Conservation (phyloP, 2,888 invertebrate genomes). For the Trichopoda pennipes region DNA sequence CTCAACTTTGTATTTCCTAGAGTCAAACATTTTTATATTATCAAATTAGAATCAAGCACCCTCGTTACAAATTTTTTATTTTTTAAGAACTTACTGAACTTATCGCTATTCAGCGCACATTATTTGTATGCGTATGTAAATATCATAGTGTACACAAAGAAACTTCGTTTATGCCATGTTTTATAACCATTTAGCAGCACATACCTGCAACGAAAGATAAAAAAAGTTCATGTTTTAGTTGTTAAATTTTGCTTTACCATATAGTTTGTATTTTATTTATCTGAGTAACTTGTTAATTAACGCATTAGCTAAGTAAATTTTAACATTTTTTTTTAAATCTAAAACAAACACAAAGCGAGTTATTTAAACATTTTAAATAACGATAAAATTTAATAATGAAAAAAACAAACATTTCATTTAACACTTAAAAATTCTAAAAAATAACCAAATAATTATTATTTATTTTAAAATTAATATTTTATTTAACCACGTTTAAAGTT, state of each 20-base stretch:
- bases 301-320: conserved; percentile 65
- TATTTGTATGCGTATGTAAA: background rate
- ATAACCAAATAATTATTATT: no score
- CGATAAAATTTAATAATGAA: background rate
- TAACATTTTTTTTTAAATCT: background rate
- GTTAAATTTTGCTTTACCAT: conserved; percentile 11
- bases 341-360: conserved; percentile 13
- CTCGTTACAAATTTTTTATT: no score
- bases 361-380: background rate
- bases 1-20: no score
- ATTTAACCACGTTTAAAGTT: no score
- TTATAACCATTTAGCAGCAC: conserved; percentile 60
- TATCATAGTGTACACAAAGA: conserved; percentile 8
- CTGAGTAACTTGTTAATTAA: conserved; percentile 66
- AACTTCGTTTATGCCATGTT: conserved; percentile 55
- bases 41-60: no score
- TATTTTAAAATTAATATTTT: no score
- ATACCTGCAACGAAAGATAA: conserved; percentile 64
- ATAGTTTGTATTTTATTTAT: conserved; percentile 17
- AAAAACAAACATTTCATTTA: no score
- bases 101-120: background rate
- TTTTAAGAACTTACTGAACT: background rate
- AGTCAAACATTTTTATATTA: no score
- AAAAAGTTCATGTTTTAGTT: conserved; percentile 43
- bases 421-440: no score